Conservation (phyloP, 2,113 vertebrate species). For the Axis porcinus region DNA sequence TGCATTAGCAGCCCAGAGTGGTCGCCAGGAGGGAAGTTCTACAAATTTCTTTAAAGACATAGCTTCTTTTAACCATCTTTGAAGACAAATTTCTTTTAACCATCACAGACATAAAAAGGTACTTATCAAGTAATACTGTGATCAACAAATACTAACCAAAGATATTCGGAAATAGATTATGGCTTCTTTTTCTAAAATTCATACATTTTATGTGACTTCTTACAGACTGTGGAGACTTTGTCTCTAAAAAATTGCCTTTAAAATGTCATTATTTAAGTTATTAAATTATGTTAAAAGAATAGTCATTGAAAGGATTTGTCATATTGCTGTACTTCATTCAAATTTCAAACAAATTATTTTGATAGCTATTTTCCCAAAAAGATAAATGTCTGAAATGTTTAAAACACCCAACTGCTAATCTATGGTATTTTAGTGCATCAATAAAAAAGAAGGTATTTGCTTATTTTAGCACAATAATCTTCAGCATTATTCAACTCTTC, state of each 20-base stretch:
- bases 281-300: conserved; percentile 1
- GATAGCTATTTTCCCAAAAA: not conserved
- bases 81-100: not conserved
- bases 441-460: not conserved
- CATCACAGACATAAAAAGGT: not conserved
- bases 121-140: not conserved
- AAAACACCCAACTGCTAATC: not conserved
- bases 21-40: not conserved
- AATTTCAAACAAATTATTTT: conserved; percentile 27
- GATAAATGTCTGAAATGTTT: not conserved
- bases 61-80: not conserved
- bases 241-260: not conserved
- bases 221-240: not conserved
- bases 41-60: not conserved
- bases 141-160: not conserved
- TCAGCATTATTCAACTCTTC: not conserved
- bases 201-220: not conserved
- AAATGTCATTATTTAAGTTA: conserved; percentile 25
- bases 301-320: not conserved
- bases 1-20: not conserved
- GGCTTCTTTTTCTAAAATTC: not conserved
- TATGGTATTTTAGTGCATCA: not conserved
- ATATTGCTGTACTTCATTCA: not conserved
- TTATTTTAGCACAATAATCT: not conserved
- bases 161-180: not conserved